A percentile compares a stretch with the other conserved stretches of the same genome.
Evolutionary conservation across 2,888 invertebrate genomes (phyloP).

Genomic region (Polymixis lichenea): DNA sequence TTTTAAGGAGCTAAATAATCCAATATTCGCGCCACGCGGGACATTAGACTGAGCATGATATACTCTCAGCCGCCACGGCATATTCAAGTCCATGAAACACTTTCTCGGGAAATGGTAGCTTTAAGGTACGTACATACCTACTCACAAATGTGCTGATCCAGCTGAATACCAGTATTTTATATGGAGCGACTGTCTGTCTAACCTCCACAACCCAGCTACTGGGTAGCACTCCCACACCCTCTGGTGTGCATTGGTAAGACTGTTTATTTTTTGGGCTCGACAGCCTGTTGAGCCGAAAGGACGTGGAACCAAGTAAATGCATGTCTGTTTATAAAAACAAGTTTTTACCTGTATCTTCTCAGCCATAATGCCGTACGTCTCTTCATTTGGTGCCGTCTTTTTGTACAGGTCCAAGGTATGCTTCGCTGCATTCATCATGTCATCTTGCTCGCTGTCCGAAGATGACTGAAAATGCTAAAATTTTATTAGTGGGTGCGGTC

Average conservation of each 20-base stretch:
- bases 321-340: background rate
- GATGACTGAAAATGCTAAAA: constrained; percentile 62
- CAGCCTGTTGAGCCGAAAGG: background rate
- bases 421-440: constrained; percentile 65
- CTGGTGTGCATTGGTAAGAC: background rate
- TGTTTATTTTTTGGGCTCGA: background rate
- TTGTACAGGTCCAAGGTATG: constrained; percentile 74
- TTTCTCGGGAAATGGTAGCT: too few relatives aligned
- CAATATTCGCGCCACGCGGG: too few relatives aligned
- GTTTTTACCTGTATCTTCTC: constrained; percentile 70
- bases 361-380: constrained; percentile 61
- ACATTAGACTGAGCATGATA: too few relatives aligned
- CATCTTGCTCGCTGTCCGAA: constrained; percentile 66
- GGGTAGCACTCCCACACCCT: too few relatives aligned
- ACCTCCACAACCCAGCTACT: background rate
- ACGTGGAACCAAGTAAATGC: background rate
- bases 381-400: constrained; percentile 57
- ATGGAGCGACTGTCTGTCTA: too few relatives aligned
- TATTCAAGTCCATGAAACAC: too few relatives aligned
- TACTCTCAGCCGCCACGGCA: too few relatives aligned
- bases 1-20: too few relatives aligned
- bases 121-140: too few relatives aligned
- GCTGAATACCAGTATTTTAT: too few relatives aligned
- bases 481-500: background rate
- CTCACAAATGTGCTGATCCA: too few relatives aligned